Conservation (phyloP, 2,797 vertebrate genomes). For the Xiphophorus birchmanni region DNA sequence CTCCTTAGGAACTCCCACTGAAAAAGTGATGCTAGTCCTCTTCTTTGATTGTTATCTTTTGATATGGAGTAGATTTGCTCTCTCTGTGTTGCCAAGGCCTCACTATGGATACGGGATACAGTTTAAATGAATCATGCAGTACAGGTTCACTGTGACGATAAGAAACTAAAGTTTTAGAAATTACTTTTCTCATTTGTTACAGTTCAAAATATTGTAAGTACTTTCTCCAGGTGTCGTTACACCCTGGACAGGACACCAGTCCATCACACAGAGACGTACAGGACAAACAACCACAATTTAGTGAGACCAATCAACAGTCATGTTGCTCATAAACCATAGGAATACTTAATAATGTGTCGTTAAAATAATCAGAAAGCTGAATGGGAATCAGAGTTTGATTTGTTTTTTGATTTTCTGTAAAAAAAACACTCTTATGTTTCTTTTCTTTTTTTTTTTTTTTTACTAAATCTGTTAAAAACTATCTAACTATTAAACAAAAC, state of each 20-base stretch:
- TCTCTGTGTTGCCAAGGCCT: slow-evolving; percentile 9
- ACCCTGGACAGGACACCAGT: not conserved
- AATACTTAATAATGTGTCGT: not conserved
- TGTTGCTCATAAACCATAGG: not conserved
- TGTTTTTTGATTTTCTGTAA: not conserved
- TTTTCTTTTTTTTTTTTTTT: no score
- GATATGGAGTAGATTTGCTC: slow-evolving; percentile 16
- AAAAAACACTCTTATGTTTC: not conserved
- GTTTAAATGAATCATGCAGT: not conserved
- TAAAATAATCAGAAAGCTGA: not conserved
- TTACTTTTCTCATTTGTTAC: not conserved
- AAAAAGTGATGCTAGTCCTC: not conserved
- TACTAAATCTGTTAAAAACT: not conserved
- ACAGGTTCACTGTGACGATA: no score
- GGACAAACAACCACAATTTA: not conserved
- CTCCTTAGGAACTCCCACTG: slow-evolving; percentile 7
- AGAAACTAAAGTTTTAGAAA: not conserved
- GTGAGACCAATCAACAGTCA: not conserved
- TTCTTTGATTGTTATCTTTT: slow-evolving; percentile 38
- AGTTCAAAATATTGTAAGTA: not conserved
- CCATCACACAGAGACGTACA: no score
- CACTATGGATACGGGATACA: not conserved
- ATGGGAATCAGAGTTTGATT: not conserved
- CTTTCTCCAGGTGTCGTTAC: not conserved
- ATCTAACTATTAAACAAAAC: not conserved